These are phyloP conservation scores for Protodeltote pygarga DNA, from an alignment of 2,888 invertebrate species.

Conservation along the genomic window DNA sequence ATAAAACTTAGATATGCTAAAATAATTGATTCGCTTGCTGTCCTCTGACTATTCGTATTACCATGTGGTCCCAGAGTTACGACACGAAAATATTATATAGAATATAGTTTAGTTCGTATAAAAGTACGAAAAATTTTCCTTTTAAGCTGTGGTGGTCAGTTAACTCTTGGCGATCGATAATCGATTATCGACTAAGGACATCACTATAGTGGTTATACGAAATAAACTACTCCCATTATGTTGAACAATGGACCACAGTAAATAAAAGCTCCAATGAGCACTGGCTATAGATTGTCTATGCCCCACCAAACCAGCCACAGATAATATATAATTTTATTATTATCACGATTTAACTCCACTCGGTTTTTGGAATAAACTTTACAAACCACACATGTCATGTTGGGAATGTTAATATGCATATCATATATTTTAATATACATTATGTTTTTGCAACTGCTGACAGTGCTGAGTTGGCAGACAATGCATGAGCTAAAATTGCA, in stretches of 20 bases:
- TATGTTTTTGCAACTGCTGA: constrained; percentile 23
- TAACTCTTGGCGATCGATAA: constrained; percentile 12
- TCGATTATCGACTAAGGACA: constrained; percentile 4
- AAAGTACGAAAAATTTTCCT: constrained; percentile 23
- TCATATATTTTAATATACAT: constrained; percentile 16
- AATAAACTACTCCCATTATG: constrained; percentile 26
- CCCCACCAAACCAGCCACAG: constrained; percentile 77
- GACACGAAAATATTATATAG: constrained; percentile 22
- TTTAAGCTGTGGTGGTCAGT: constrained; percentile 5
- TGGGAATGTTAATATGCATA: constrained; percentile 13
- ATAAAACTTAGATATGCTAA: constrained; percentile 76
- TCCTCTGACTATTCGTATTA: constrained; percentile 36
- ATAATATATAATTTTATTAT: constrained; percentile 21
- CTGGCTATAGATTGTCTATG: constrained; percentile 29
- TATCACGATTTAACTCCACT: constrained; percentile 6
- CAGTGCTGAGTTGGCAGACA: constrained; percentile 18
- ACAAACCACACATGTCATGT: constrained; percentile 11
- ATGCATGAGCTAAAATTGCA: constrained; percentile 30
- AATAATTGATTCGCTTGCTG: constrained; percentile 72
- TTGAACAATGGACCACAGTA: constrained; percentile 49
- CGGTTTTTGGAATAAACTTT: constrained; percentile 37
- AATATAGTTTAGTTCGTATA: constrained; percentile 44
- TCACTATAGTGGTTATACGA: constrained; percentile 26
- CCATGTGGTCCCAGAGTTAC: constrained; percentile 56
- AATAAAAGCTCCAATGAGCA: constrained; percentile 40